These are phyloP conservation scores for Aphelenchoides bicaudatus DNA, from an alignment of 2,888 invertebrate genomes.

Conservation along the genomic window DNA sequence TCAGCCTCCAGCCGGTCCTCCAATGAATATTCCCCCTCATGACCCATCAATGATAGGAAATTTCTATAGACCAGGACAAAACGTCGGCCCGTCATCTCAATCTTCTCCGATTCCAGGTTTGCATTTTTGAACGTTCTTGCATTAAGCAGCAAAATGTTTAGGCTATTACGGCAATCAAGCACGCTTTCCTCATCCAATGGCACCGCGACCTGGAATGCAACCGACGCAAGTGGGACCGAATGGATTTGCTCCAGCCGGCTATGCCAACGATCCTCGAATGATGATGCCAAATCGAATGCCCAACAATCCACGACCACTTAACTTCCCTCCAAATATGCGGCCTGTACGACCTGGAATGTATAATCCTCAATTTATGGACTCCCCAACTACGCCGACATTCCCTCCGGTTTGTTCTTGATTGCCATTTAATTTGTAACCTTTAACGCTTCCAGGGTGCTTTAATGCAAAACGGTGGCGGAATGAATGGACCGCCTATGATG, in stretches of 20 bases:
- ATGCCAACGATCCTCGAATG: constrained; percentile 16
- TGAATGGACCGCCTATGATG: constrained; percentile 18
- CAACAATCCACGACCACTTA: constrained; percentile 11
- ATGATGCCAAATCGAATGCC: constrained; percentile 10
- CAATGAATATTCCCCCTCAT: constrained; percentile 43
- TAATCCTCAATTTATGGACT: constrained; percentile 34
- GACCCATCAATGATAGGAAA: constrained; percentile 18
- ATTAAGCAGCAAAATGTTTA: neutral
- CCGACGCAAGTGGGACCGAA: neutral
- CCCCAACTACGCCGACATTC: constrained; percentile 38
- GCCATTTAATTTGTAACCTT: neutral
- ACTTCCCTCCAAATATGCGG: neutral
- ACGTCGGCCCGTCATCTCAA: constrained; percentile 26
- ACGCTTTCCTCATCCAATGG: constrained; percentile 1
- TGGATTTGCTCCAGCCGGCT: neutral
- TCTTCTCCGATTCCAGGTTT: constrained; percentile 36
- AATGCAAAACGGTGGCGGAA: constrained; percentile 12
- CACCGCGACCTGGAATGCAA: neutral
- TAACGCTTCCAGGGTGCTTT: neutral
- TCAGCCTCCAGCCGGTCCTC: constrained; percentile 36
- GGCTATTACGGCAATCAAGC: constrained; percentile 17
- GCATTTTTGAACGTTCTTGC: neutral
- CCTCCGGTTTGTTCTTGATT: neutral
- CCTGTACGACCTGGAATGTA: constrained; percentile 6
- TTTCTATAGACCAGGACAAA: constrained; percentile 25